These are phyloP conservation scores for Zootermopsis nevadensis DNA, from an alignment of 2,888 invertebrate species.

Conservation along the genomic window DNA sequence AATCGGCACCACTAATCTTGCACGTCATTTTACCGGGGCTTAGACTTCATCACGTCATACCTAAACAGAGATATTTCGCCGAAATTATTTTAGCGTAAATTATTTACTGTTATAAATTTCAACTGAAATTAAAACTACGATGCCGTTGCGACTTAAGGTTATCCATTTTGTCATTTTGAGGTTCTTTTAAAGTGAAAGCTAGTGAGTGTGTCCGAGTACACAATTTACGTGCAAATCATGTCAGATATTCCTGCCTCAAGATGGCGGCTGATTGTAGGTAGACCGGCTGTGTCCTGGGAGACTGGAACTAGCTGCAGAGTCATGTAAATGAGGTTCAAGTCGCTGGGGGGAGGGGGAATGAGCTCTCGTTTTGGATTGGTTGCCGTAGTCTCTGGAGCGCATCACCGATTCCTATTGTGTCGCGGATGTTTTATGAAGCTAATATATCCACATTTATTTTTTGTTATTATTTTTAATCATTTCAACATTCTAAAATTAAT, in stretches of 20 bases:
- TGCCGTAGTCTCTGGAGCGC: slow-evolving; percentile 19
- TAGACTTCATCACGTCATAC: too few relatives aligned
- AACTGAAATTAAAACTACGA: too few relatives aligned
- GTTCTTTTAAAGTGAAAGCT: too few relatives aligned
- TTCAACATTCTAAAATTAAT: neutral
- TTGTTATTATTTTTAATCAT: neutral
- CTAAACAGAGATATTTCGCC: too few relatives aligned
- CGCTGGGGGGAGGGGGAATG: slow-evolving; percentile 1
- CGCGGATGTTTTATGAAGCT: neutral
- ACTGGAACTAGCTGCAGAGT: slow-evolving; percentile 20
- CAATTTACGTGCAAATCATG: neutral
- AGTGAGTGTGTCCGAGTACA: too few relatives aligned
- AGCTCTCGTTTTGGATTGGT: slow-evolving; percentile 9
- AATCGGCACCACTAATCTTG: too few relatives aligned
- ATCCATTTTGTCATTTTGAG: too few relatives aligned
- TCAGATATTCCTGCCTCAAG: neutral
- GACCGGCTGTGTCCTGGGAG: neutral
- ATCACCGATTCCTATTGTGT: slow-evolving; percentile 29
- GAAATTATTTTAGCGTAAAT: too few relatives aligned
- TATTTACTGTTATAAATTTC: too few relatives aligned
- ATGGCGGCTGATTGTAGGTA: neutral
- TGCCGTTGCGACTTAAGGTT: too few relatives aligned
- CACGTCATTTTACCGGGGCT: too few relatives aligned
- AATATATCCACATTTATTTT: neutral
- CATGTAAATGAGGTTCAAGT: slow-evolving; percentile 24